Percentiles rank a stretch among this genome's conserved stretches.
Evolutionary conservation across 2,797 vertebrate genomes (phyloP).

Genomic region (Clarias platycephalus): DNA sequence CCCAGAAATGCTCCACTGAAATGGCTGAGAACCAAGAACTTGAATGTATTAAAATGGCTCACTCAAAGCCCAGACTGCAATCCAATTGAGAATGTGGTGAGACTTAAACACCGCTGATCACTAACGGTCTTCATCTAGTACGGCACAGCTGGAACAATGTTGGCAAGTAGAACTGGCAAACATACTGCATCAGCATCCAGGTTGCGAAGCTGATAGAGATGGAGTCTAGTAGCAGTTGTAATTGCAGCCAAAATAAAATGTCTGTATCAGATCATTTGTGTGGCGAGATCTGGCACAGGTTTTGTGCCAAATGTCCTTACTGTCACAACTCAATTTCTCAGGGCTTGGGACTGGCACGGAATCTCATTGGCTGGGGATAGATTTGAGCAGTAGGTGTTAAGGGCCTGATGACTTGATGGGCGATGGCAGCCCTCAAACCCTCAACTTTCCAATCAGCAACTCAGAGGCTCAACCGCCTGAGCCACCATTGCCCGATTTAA

Average conservation of each 20-base stretch:
- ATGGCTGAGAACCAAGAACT: background rate
- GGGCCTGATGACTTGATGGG: too few relatives aligned
- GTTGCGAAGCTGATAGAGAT: background rate
- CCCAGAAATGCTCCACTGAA: background rate
- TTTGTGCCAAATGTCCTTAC: too few relatives aligned
- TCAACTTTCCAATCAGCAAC: too few relatives aligned
- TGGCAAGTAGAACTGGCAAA: conserved; percentile 2
- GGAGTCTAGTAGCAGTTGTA: background rate
- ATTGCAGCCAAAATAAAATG: background rate
- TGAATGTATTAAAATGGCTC: background rate
- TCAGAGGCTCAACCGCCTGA: too few relatives aligned
- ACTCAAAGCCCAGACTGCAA: background rate
- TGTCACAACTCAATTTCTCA: too few relatives aligned
- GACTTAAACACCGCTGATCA: background rate
- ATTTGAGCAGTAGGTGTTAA: too few relatives aligned
- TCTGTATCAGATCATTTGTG: too few relatives aligned
- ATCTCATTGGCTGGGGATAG: too few relatives aligned
- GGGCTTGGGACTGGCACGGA: too few relatives aligned
- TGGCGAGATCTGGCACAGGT: too few relatives aligned
- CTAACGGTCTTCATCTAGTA: background rate
- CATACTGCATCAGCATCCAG: background rate
- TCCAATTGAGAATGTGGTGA: background rate
- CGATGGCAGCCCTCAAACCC: too few relatives aligned
- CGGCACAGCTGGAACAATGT: background rate
- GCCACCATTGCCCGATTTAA: too few relatives aligned